A percentile compares a stretch with the other conserved stretches of the same genome.
phyloP scores from a whole-genome alignment of 2,888 invertebrate species.

The Sarcophaga caerulescens region DNA sequence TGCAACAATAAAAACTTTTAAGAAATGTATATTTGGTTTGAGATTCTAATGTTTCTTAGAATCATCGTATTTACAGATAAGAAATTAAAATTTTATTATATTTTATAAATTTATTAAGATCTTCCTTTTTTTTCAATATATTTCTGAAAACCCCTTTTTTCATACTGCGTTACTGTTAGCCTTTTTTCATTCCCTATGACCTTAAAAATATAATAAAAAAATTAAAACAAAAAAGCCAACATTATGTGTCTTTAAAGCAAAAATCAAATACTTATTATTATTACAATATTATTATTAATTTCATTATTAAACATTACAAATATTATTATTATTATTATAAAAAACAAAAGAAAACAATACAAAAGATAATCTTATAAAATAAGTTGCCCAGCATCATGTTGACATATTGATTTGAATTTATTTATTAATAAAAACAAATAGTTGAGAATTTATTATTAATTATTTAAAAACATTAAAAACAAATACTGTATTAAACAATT shows the following conservation, averaged over 20 bases:
- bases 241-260: slow-evolving; percentile 65
- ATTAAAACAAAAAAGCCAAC: slow-evolving; percentile 41
- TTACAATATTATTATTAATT: slow-evolving; percentile 24
- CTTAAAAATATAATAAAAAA: slow-evolving; percentile 31
- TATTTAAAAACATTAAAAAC: slow-evolving; percentile 42
- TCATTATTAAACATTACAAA: background rate
- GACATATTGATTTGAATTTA: slow-evolving; percentile 43
- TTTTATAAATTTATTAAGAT: too few relatives aligned
- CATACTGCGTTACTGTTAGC: slow-evolving; percentile 34
- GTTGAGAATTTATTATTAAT: slow-evolving; percentile 66
- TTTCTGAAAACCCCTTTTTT: background rate
- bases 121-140: background rate
- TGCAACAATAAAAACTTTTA: too few relatives aligned
- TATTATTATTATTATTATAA: background rate
- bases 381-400: slow-evolving; percentile 68
- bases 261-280: slow-evolving; percentile 59
- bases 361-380: slow-evolving; percentile 66
- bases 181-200: slow-evolving; percentile 1
- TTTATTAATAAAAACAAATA: slow-evolving; percentile 34
- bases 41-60: too few relatives aligned
- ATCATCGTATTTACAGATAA: too few relatives aligned
- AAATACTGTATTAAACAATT: slow-evolving; percentile 14
- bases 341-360: background rate
- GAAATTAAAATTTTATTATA: too few relatives aligned
- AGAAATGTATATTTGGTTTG: too few relatives aligned